phyloP scores from a whole-genome alignment of 2,888 invertebrate species.

The Macropis europaea region DNA sequence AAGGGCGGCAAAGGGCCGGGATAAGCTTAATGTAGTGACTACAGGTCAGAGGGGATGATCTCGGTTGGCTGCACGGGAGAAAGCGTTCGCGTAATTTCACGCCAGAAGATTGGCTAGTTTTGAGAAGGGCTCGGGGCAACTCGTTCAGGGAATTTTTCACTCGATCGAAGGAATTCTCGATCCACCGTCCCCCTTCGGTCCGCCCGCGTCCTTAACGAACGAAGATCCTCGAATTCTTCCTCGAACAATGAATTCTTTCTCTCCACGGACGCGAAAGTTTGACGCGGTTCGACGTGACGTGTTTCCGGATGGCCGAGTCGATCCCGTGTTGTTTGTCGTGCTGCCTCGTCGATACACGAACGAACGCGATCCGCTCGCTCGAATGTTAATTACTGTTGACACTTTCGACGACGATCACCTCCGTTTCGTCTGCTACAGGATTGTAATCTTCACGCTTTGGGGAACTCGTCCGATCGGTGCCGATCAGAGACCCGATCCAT shows the following conservation, averaged over 20 bases:
- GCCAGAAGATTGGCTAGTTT: slow-evolving; percentile 48
- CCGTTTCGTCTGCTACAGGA: slow-evolving; percentile 7
- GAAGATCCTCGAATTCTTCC: slow-evolving; percentile 39
- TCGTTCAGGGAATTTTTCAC: slow-evolving; percentile 44
- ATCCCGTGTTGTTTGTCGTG: slow-evolving; percentile 46
- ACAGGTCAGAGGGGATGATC: slow-evolving; percentile 39
- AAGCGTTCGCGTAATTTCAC: slow-evolving; percentile 50
- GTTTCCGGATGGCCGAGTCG: slow-evolving; percentile 46
- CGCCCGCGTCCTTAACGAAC: slow-evolving; percentile 12
- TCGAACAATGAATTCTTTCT: too few relatives aligned
- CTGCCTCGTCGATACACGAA: slow-evolving; percentile 49
- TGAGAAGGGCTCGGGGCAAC: slow-evolving; percentile 5
- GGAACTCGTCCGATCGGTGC: not conserved
- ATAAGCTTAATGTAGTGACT: slow-evolving; percentile 49
- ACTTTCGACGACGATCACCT: slow-evolving; percentile 25
- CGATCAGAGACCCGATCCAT: slow-evolving; percentile 22
- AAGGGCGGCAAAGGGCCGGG: not conserved
- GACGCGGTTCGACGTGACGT: slow-evolving; percentile 46
- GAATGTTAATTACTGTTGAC: slow-evolving; percentile 53
- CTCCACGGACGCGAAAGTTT: not conserved
- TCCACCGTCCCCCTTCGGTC: not conserved
- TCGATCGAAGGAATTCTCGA: slow-evolving; percentile 38
- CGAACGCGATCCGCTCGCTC: slow-evolving; percentile 36
- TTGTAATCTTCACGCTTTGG: slow-evolving; percentile 31
- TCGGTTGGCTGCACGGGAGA: slow-evolving; percentile 20